phyloP scores from a whole-genome alignment of 2,797 vertebrate species.

The Neomorphus geoffroyi region DNA sequence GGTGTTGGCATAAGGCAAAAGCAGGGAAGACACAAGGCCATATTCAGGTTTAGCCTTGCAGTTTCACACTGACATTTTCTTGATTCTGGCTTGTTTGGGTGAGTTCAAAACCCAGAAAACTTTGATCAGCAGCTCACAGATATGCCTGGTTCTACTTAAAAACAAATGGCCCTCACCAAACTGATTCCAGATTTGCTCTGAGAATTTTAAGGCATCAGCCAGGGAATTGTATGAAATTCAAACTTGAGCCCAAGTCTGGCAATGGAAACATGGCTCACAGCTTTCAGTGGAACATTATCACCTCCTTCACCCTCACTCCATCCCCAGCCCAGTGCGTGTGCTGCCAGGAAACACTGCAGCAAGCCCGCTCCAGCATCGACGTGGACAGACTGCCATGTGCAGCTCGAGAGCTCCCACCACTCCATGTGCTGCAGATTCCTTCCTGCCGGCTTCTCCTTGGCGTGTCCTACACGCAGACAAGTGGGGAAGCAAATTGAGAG shows the following conservation, averaged over 20 bases:
- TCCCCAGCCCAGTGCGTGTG: neutral
- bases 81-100: neutral
- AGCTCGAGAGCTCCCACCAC: neutral
- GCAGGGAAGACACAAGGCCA: neutral
- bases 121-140: neutral
- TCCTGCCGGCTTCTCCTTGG: neutral
- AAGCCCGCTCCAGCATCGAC: accelerated
- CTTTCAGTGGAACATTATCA: neutral
- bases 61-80: neutral
- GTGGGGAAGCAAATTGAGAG: neutral
- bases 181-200: neutral
- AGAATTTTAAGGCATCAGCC: neutral
- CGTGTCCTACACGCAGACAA: neutral
- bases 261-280: neutral
- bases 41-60: neutral
- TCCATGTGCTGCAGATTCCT: accelerated
- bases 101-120: neutral
- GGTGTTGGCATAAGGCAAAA: neutral
- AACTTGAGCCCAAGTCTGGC: neutral
- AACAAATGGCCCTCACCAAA: neutral
- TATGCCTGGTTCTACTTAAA: neutral
- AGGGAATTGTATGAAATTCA: neutral
- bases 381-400: accelerated
- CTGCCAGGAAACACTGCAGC: neutral
- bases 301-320: neutral